Evolutionary conservation across 2,888 invertebrate genomes (phyloP), one percentile per base, ranked within the genome.

Genomic region (Argyresthia albistria): DNA sequence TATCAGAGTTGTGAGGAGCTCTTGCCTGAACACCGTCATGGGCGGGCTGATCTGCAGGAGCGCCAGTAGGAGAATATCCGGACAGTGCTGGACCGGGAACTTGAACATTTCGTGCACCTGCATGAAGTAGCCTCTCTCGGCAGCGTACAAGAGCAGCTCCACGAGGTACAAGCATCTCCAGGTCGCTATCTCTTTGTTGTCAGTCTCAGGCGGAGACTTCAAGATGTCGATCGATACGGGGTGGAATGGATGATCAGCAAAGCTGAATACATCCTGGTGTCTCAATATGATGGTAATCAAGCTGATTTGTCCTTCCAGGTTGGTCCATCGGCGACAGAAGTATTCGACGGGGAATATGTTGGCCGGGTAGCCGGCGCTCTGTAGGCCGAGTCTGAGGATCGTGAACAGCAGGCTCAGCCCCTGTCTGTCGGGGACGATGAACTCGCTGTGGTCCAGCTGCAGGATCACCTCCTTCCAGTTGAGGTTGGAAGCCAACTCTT

Each of bases 81-180:
- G 98, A 73, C 98, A 98, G 72, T 96, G 94, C 71, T 95, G 94
- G 14, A 97, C 87, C 0, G 98, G 98, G 73, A 95, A 93, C 76
- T 97, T 97, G 69, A 98, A 96, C 47, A 97, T 81, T 60, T 98
- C 98, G 59, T 93, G 93, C 8, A 96, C 94, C 69, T 93, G 92
- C 57, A 90, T 89, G 71, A 95, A 95, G 60, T 94, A 92, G 4
- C 97, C 97, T 57, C 93, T 91, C 62, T 98, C 98, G 1, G 97
- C 94, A 60, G 98, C 91, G 65, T 92, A 92, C 55, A 99, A 80
- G 50, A 99, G 80, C 35, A 95, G 88, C 71, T 99, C 98, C 0
- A 98, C 92, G 55, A 99, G 89, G 71, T 97, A 97, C 55, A 98
- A 78, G 2, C 96, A 97, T 60, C 97, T 93, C 98, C 98, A 99